Percentiles rank a stretch among this genome's conserved stretches.
Evolutionary conservation across 2,797 vertebrate species (phyloP).

Genomic region (Babyrousa celebensis): DNA sequence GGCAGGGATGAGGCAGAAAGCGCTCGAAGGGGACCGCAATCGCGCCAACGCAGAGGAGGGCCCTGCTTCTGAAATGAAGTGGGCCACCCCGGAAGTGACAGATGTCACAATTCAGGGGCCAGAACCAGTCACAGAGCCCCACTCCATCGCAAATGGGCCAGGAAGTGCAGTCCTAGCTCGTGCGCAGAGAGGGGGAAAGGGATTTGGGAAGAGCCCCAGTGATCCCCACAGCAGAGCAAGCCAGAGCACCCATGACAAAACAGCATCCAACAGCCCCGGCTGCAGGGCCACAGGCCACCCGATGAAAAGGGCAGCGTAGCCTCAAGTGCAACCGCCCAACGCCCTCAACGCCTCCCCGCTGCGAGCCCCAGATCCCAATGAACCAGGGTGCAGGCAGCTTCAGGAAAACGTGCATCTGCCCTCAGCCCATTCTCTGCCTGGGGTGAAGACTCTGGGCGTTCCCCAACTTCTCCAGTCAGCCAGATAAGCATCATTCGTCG

Average conservation of each 20-base stretch:
- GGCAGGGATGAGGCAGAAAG: not conserved
- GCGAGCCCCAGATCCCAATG: not conserved
- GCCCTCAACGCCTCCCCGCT: not conserved
- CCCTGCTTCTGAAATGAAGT: conserved; percentile 28
- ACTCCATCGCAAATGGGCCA: not conserved
- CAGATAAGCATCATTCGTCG: not conserved
- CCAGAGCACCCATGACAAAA: conserved; percentile 4
- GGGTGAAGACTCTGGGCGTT: not conserved
- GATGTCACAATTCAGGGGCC: not conserved
- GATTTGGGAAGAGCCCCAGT: not conserved
- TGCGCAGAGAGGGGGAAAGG: not conserved
- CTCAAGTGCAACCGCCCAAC: not conserved
- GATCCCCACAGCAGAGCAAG: not conserved
- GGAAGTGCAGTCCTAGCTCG: not conserved
- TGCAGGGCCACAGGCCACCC: not conserved
- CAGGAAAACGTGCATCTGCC: not conserved
- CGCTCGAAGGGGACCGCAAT: not conserved
- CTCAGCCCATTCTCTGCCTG: not conserved
- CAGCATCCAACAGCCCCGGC: not conserved
- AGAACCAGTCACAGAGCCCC: not conserved
- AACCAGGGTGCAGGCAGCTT: not conserved
- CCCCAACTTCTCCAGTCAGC: not conserved
- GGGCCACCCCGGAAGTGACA: not conserved
- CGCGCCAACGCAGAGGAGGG: not conserved
- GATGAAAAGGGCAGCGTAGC: not conserved